Base-by-base conservation (phyloP, 2,113 vertebrate genomes). In the Strix uralensis region DNA sequence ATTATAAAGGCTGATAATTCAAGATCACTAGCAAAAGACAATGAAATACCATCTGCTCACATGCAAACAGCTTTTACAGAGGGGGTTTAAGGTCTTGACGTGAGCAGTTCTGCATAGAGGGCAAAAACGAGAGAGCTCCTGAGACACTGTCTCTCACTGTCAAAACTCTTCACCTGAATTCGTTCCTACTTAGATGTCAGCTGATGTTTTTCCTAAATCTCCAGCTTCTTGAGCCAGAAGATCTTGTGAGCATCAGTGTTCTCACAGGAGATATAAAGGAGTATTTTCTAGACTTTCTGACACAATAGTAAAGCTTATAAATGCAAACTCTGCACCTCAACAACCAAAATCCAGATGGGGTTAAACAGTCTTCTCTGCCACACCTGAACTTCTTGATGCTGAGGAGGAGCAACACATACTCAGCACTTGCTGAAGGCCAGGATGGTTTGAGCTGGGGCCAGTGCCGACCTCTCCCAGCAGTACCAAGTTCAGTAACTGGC, bases 11-110 rank as follows among this genome's bases (percentile, higher is more conserved):
- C 94, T 97, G 96, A 92, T 96, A 92, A 78, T 94, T 94, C 94
- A 96, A 80, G 62, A 92, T 93, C 96, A 91, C 72, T 75, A 88
- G 94, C 92, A 96, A 57, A 92, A 78, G 90, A 82, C 90, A 94
- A 96, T 95, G 96, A 97, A 97, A 96, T 95, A 95, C 95, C 96
- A 96, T 96, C 95, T 96, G 97, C 81, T 82, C 38, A 13, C 94
- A 93, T 7, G 40, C 93, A 96, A 98, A 97, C 95, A 97, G 96
- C 92, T 96, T 97, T 96, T 92, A 91, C 82, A 81, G 84, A 86
- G 95, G 80, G 71, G 74, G 86, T 92, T 97, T 97, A 97, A 97
- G 90, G 86, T 92, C 89, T 96, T 44, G 93, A 96, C 57, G 90
- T 13, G 46, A 96, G 91, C 51, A 94, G 47, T 92, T 96, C 87